Percentiles rank a stretch among this genome's conserved stretches.
Conservation (phyloP, 2,797 vertebrate species). For the Thunnus albacares region DNA sequence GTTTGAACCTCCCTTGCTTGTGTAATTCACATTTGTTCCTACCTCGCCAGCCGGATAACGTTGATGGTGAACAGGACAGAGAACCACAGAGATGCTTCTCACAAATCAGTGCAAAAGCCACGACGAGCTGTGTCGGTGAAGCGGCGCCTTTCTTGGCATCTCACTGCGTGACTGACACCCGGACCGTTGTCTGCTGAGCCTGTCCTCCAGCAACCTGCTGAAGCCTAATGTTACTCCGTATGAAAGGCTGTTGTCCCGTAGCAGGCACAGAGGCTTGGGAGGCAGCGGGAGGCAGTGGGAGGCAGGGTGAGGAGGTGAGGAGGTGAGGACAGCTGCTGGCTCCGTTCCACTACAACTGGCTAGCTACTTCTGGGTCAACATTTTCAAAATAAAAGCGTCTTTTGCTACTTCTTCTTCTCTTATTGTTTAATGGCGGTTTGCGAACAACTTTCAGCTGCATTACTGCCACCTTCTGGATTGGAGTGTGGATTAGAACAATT, state of each 20-base stretch:
- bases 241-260: slow-evolving; percentile 45
- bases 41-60: slow-evolving; percentile 65
- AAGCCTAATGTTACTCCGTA: not conserved
- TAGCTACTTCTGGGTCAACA: slow-evolving; percentile 14
- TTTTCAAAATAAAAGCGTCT: slow-evolving; percentile 21
- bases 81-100: slow-evolving; percentile 46
- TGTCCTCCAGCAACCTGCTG: slow-evolving; percentile 7
- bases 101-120: slow-evolving; percentile 40
- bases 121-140: slow-evolving; percentile 40
- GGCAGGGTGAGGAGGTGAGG: not conserved
- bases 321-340: slow-evolving; percentile 44
- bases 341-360: slow-evolving; percentile 15
- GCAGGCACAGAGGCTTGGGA: slow-evolving; percentile 11
- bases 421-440: not conserved
- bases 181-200: slow-evolving; percentile 1
- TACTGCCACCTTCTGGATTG: not conserved
- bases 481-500: not conserved
- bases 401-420: not conserved
- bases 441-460: not conserved
- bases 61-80: slow-evolving; percentile 11
- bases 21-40: slow-evolving; percentile 43
- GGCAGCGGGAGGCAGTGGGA: slow-evolving; percentile 21
- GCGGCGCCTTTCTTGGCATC: slow-evolving; percentile 56
- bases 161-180: slow-evolving; percentile 25
- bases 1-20: slow-evolving; percentile 9